A percentile compares a stretch with the other conserved stretches of the same genome.
phyloP scores from a whole-genome alignment of 2,797 vertebrate genomes.

The Propithecus perrieri region DNA sequence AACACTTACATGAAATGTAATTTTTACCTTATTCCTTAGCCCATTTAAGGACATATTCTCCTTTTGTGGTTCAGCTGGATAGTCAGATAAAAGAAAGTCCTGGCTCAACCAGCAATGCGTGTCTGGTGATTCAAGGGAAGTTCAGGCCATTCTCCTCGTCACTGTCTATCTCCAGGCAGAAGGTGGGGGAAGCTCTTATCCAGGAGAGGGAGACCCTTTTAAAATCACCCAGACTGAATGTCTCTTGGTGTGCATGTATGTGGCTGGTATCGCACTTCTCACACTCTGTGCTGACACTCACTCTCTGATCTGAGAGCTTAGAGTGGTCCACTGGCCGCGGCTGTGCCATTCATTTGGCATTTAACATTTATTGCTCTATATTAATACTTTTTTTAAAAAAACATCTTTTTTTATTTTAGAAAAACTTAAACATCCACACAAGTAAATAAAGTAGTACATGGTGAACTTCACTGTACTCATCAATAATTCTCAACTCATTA shows the following conservation, averaged over 20 bases:
- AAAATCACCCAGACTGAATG: not conserved
- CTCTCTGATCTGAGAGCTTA: not conserved
- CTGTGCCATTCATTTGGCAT: not conserved
- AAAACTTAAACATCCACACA: constrained; percentile 14
- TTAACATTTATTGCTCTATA: not conserved
- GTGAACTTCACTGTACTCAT: not conserved
- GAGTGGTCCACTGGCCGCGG: no score
- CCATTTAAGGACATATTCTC: not conserved
- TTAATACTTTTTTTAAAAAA: not conserved
- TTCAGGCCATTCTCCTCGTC: not conserved
- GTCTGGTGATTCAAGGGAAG: not conserved
- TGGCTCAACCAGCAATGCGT: not conserved
- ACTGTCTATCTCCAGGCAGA: not conserved
- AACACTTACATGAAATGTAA: not conserved
- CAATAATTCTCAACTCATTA: not conserved
- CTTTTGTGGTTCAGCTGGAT: not conserved
- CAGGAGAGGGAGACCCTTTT: not conserved
- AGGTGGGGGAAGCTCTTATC: not conserved
- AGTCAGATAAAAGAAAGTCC: not conserved
- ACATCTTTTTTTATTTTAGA: not conserved
- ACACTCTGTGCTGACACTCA: accelerated
- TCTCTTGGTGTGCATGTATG: not conserved
- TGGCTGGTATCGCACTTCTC: not conserved
- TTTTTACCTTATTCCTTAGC: constrained; percentile 9
- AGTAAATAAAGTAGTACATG: not conserved